These are phyloP conservation scores for Tholera decimalis DNA, from an alignment of 2,888 invertebrate genomes.

Conservation along the genomic window DNA sequence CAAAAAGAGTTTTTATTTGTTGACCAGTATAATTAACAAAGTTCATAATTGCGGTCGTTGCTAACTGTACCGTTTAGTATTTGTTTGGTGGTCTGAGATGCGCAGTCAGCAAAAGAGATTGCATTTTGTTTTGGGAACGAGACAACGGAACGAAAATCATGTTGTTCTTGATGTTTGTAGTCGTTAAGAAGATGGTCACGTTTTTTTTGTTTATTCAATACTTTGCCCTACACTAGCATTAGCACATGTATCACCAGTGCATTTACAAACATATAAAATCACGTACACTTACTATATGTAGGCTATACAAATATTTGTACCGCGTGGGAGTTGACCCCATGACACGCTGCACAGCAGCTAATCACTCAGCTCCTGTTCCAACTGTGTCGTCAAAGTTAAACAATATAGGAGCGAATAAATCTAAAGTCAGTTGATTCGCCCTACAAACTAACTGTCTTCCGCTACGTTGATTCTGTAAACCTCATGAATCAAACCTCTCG, in stretches of 20 bases:
- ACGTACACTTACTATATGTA: no score
- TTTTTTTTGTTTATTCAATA: no score
- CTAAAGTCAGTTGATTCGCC: not conserved
- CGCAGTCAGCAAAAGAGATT: not conserved
- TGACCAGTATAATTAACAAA: no score
- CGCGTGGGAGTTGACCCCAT: no score
- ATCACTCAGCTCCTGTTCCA: no score
- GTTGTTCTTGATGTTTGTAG: not conserved
- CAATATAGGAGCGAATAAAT: not conserved
- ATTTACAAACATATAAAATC: no score
- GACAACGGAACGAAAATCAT: conserved; percentile 7
- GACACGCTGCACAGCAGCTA: no score
- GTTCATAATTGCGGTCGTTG: not conserved
- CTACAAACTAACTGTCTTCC: not conserved
- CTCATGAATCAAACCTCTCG: conserved; percentile 15
- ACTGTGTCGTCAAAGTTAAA: not conserved
- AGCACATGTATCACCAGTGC: no score
- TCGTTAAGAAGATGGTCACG: not conserved
- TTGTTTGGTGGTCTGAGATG: conserved; percentile 1
- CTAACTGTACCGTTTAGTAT: not conserved
- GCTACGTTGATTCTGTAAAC: not conserved
- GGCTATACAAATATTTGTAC: no score
- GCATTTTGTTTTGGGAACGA: not conserved
- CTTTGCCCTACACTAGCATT: no score
- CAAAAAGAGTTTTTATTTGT: no score